phyloP scores from a whole-genome alignment of 2,797 vertebrate species.

The Schizopygopsis pylzovi region DNA sequence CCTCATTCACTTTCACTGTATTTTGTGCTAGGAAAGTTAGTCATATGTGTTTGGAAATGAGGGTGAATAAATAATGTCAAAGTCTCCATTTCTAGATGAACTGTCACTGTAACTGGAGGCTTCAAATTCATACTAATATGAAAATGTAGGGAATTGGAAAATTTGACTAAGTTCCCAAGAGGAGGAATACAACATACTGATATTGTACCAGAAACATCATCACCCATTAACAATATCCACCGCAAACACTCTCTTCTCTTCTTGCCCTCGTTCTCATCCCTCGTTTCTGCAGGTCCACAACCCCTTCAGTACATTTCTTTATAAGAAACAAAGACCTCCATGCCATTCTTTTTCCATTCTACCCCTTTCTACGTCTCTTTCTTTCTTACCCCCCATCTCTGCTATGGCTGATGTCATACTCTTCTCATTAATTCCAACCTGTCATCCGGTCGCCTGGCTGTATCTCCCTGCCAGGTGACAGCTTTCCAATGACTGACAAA shows the following conservation, averaged over 20 bases:
- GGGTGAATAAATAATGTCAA: not conserved
- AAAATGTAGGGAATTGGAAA: not conserved
- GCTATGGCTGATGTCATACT: slow-evolving; percentile 72
- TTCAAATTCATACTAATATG: not conserved
- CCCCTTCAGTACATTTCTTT: slow-evolving; percentile 66
- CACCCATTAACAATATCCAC: slow-evolving; percentile 1
- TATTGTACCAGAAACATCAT: slow-evolving; percentile 16
- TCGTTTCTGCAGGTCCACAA: slow-evolving; percentile 40
- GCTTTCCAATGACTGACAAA: slow-evolving; percentile 82
- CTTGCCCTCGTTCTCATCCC: slow-evolving; percentile 29
- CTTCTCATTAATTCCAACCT: slow-evolving; percentile 84
- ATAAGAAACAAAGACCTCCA: slow-evolving; percentile 70
- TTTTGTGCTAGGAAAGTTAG: not conserved
- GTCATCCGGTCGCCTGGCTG: slow-evolving; percentile 77
- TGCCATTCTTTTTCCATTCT: slow-evolving; percentile 57
- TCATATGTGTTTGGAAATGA: not conserved
- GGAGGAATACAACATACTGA: not conserved
- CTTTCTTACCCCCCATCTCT: slow-evolving; percentile 46
- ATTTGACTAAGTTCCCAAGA: not conserved
- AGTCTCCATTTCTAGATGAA: not conserved
- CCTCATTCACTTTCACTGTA: not conserved
- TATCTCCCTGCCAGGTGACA: slow-evolving; percentile 77
- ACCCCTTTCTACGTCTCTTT: slow-evolving; percentile 40
- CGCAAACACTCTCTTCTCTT: slow-evolving; percentile 7
- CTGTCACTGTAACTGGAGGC: not conserved